These are phyloP conservation scores for Ochropacha duplaris DNA, from an alignment of 2,888 invertebrate species.

Conservation along the genomic window DNA sequence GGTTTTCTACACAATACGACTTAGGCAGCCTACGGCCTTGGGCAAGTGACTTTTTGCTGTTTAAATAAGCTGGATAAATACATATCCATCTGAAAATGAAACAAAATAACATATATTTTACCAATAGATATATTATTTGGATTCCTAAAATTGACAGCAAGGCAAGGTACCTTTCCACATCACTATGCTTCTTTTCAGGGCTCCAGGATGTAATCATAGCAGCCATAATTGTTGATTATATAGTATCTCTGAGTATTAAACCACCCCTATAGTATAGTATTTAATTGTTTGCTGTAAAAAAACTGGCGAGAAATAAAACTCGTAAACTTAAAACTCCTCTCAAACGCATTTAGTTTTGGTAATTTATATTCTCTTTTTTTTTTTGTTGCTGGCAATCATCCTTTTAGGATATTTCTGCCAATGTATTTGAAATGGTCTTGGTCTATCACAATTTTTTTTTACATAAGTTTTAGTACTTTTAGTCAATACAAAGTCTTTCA, in stretches of 20 bases:
- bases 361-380: too few species aligned
- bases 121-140: not conserved
- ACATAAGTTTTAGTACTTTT: too few species aligned
- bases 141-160: not conserved
- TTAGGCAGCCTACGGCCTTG: conserved; percentile 94
- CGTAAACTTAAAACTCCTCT: too few species aligned
- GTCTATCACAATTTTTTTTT: too few species aligned
- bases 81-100: conserved; percentile 91
- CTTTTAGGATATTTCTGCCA: too few species aligned
- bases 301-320: too few species aligned
- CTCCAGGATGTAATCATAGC: conserved; percentile 84
- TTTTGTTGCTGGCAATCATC: too few species aligned
- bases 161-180: conserved; percentile 68
- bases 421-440: too few species aligned
- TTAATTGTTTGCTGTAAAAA: not conserved
- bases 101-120: not conserved
- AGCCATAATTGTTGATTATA: conserved; percentile 57
- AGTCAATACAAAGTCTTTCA: too few species aligned
- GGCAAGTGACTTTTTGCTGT: conserved; percentile 94
- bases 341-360: too few species aligned
- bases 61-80: conserved; percentile 98
- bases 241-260: not conserved
- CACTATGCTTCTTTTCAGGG: conserved; percentile 91
- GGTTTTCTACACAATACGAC: conserved; percentile 95
- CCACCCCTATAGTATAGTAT: too few species aligned